Evolutionary conservation across 2,888 invertebrate genomes (phyloP), one percentile per base, ranked within the genome.

Genomic region (Mechanitis mazaeus): DNA sequence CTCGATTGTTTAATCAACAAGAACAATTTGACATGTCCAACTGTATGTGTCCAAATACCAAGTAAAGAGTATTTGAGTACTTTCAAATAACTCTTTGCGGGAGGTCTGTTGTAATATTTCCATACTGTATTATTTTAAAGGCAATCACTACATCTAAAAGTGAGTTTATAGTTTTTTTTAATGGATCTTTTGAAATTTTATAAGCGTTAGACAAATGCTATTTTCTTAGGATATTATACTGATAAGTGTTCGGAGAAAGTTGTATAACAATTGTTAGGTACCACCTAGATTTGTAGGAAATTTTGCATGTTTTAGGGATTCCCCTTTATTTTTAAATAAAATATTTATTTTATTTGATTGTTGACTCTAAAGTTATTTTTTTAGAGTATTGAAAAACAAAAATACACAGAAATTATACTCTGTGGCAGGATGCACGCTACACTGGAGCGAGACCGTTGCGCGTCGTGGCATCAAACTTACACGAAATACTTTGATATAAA

Each of bases 361-460:
- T 9, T 42, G 42, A 9, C 11, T 42, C 11, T 42, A 9, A 42
- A 7, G 11, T 42, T 9, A 42, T 35, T 42, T 2, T 2, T 42
- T 42, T 9, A 42, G 42, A 1, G 9, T 42, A 42, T 9, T 59
- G 70, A 71, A 76, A 72, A 72, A 75, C 71, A 71, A 68, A 75
- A 75, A 72, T 79, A 80, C 79, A 77, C 72, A 77, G 81, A 83
- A 85, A 83, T 80, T 80, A 80, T 72, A 81, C 76, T 80, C 78
- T 80, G 79, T 79, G 80, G 79, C 87, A 88, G 89, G 89, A 90
- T 89, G 81, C 80, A 84, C 89, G 87, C 80, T 72, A 87, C 88
- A 85, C 77, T 85, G 86, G 84, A 89, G 87, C 90, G 87, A 83
- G 82, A 87, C 90, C 81, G 88, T 84, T 84, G 85, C 83, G 89